Base-by-base conservation (phyloP, 2,888 invertebrate species). In the Clitarchus hookeri region DNA sequence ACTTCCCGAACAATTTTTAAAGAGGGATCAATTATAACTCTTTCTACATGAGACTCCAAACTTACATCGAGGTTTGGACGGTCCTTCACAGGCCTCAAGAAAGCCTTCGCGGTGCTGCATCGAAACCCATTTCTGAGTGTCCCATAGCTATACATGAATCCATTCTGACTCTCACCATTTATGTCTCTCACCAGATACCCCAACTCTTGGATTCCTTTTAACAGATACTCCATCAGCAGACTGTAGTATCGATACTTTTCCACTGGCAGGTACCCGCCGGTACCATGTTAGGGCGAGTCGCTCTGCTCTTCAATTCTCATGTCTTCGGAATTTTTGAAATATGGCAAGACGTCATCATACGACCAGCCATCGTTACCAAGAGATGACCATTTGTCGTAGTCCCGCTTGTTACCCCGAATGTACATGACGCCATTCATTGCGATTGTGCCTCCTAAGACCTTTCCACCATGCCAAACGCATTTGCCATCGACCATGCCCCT, bases 41-140 rank as follows among this genome's bases (percentile, higher is more conserved):
- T 36, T 4, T 36, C 36, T 36, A 36, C 36, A 36, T 36, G 36
- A 0, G 96, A 94, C 89, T 94, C 93, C 0, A 95, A 91, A 84
- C 95, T 94, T 6, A 97, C 92, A 88, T 97, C 95, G 0, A 85
- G 85, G 36, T 85, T 86, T 12, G 53, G 27, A 19, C 84, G 27
- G 19, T 12, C 53, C 16, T 78, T 92, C 0, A 93, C 93, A 0
- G 96, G 94, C 80, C 97, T 92, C 11, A 97, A 91, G 90, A 95
- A 98, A 0, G 95, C 97, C 91, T 97, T 97, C 19, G 97, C 96
- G 0, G 96, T 94, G 89, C 97, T 97, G 90, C 97, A 97, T 1
- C 97, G 93, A 0, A 97, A 92, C 0, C 97, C 97, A 86, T 97
- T 93, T 6, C 95, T 92, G 2, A 97, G 89, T 0, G 97, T 97